Percentiles rank a stretch among this genome's conserved stretches.
These are phyloP conservation scores for Pandemis corylana DNA, from an alignment of 2,888 invertebrate species.

Conservation along the genomic window DNA sequence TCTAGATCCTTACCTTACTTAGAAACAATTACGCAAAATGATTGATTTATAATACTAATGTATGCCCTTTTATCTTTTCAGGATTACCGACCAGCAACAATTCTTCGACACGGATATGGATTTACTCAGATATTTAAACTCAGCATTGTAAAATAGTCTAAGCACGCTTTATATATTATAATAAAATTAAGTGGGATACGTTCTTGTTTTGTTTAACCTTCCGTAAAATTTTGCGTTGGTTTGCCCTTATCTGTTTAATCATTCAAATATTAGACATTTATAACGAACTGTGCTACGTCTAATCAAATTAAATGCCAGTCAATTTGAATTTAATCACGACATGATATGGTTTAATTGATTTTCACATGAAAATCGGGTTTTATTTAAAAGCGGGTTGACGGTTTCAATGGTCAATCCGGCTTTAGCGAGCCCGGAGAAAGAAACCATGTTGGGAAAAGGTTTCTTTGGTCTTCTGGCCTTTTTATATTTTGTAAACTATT, in stretches of 20 bases:
- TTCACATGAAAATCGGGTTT: not conserved
- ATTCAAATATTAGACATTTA: conserved; percentile 38
- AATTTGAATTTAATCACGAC: conserved; percentile 30
- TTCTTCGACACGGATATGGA: not conserved
- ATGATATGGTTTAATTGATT: conserved; percentile 27
- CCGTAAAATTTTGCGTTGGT: not conserved
- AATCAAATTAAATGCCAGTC: conserved; percentile 34
- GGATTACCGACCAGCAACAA: conserved; percentile 26
- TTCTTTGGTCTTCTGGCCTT: conserved; percentile 24
- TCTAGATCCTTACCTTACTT: too few species aligned
- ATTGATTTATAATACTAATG: not conserved
- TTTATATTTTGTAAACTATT: not conserved
- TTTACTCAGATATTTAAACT: conserved; percentile 21
- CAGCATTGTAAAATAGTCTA: conserved; percentile 39
- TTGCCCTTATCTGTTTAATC: conserved; percentile 22
- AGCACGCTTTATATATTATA: conserved; percentile 32
- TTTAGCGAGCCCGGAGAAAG: not conserved
- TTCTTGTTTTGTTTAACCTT: not conserved
- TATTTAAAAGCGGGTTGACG: conserved; percentile 21
- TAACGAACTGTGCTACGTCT: conserved; percentile 17
- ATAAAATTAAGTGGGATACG: conserved; percentile 36
- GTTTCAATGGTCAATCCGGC: not conserved
- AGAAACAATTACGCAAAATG: too few species aligned
- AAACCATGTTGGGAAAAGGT: not conserved
- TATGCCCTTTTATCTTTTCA: not conserved